A percentile compares a stretch with the other conserved stretches of the same genome.
Evolutionary conservation across 2,888 invertebrate genomes (phyloP).

Genomic region (Drosophila algonquin): DNA sequence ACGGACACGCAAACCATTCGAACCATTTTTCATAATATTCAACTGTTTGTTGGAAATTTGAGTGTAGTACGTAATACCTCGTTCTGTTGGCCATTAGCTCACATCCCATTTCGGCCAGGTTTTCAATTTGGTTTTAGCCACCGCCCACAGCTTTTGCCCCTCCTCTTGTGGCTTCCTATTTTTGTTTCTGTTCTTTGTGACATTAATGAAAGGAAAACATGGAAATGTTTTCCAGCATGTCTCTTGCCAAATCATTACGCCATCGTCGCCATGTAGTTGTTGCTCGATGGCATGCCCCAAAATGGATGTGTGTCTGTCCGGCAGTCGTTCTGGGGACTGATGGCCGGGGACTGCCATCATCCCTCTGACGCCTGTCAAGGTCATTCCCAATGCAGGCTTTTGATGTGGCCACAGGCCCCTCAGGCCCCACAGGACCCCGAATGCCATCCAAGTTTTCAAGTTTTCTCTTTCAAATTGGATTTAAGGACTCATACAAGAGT

Average conservation of each 20-base stretch:
- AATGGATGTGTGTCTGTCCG: constrained; percentile 39
- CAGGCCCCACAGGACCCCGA: not conserved
- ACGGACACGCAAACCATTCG: not conserved
- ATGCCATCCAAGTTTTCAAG: not conserved
- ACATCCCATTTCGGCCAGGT: constrained; percentile 30
- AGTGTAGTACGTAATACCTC: constrained; percentile 15
- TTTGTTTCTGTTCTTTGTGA: constrained; percentile 16
- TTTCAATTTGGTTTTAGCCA: constrained; percentile 32
- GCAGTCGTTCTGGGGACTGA: not conserved
- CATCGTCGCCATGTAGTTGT: constrained; percentile 41
- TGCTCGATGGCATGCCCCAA: constrained; percentile 16
- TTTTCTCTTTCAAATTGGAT: not conserved
- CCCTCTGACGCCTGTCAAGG: constrained; percentile 26
- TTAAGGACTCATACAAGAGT: not conserved
- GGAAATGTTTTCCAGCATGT: constrained; percentile 45
- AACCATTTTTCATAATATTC: not conserved
- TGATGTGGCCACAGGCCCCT: constrained; percentile 17
- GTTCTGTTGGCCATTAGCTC: constrained; percentile 30
- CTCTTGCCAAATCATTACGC: constrained; percentile 42
- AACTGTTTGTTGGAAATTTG: not conserved
- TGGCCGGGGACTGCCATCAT: not conserved
- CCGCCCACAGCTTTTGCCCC: constrained; percentile 15
- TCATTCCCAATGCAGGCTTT: constrained; percentile 35
- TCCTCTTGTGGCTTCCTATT: not conserved
- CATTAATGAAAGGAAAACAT: constrained; percentile 48